Conservation (phyloP, 1,140 invertebrate genomes). For the Formica selysi region DNA sequence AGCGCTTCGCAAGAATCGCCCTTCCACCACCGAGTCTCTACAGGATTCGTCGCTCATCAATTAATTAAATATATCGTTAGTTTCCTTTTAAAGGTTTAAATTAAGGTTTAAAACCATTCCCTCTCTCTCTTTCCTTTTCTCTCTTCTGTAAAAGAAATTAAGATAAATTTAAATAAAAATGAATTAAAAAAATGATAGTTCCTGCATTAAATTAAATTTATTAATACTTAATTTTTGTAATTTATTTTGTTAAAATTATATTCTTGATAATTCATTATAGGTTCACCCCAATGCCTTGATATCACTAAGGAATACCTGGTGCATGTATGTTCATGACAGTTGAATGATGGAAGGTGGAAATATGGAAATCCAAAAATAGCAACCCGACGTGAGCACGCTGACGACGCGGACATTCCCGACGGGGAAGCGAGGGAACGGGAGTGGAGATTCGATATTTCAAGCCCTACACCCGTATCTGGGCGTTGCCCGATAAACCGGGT, state of each 20-base stretch:
- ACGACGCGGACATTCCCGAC: constrained; percentile 29
- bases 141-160: not conserved
- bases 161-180: constrained; percentile 2
- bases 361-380: constrained; percentile 66
- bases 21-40: not conserved
- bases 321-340: constrained; percentile 10
- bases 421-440: constrained; percentile 6
- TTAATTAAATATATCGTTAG: constrained; percentile 16
- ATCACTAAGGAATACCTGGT: constrained; percentile 7
- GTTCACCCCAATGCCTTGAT: not conserved
- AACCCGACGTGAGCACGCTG: constrained; percentile 9
- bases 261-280: constrained; percentile 1
- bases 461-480: constrained; percentile 74
- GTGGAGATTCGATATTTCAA: constrained; percentile 73
- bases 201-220: not conserved
- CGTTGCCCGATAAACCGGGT: constrained; percentile 76
- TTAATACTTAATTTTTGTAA: not conserved
- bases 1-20: constrained; percentile 30
- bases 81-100: not conserved
- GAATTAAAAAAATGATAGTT: not conserved
- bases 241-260: not conserved
- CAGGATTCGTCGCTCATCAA: constrained; percentile 6
- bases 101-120: too few species aligned
- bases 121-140: too few species aligned
- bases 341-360: constrained; percentile 62